These are phyloP conservation scores for Brachynemurus nebulosus DNA, from an alignment of 2,888 invertebrate species.

Conservation along the genomic window DNA sequence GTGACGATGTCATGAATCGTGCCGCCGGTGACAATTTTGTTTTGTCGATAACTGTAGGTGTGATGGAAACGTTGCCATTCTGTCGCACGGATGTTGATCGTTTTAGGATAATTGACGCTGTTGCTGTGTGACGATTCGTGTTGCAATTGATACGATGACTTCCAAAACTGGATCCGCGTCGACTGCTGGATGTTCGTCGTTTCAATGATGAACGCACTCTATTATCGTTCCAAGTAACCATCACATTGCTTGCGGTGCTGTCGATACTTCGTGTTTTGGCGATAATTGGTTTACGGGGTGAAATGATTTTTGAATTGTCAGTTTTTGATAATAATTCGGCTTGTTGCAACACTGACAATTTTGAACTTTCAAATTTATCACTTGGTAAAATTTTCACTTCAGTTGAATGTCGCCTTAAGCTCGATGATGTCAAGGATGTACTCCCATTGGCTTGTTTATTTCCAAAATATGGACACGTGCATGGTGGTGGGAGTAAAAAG, in stretches of 20 bases:
- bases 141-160: conserved; percentile 45
- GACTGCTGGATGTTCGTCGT: conserved; percentile 21
- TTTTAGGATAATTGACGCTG: conserved; percentile 34
- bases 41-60: conserved; percentile 26
- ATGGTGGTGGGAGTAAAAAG: conserved; percentile 49
- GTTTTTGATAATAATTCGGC: conserved; percentile 24
- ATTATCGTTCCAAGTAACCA: conserved; percentile 62
- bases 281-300: conserved; percentile 27
- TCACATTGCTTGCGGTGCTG: conserved; percentile 27
- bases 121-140: conserved; percentile 24
- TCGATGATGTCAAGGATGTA: no score
- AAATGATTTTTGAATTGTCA: conserved; percentile 31
- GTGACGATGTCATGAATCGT: conserved; percentile 18
- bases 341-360: conserved; percentile 23
- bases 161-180: conserved; percentile 51
- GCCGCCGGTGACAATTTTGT: conserved; percentile 20
- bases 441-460: conserved; percentile 45
- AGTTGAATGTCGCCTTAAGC: conserved; percentile 30
- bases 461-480: conserved; percentile 71
- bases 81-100: conserved; percentile 47
- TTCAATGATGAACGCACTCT: no score
- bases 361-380: conserved; percentile 19
- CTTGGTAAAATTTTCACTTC: conserved; percentile 39
- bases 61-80: conserved; percentile 29
- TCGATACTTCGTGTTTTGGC: conserved; percentile 23